These are phyloP conservation scores for Haliclona indistincta DNA, from an alignment of 37 sponge, comb jelly and placozoan genomes.

Conservation along the genomic window DNA sequence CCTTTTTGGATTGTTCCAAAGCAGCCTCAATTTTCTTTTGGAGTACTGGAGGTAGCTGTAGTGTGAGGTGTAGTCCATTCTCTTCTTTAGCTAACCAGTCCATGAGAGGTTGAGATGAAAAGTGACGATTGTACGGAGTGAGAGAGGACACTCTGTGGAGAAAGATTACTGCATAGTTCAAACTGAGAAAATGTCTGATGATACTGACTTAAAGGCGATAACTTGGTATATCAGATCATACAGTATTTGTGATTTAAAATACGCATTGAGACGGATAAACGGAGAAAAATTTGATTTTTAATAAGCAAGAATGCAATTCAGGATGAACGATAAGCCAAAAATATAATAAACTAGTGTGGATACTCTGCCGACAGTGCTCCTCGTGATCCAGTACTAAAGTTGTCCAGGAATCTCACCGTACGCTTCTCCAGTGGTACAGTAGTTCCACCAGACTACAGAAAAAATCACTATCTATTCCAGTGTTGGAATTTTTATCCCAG, in stretches of 20 bases:
- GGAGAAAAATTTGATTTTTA: too few relatives aligned
- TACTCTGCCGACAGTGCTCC: constrained; percentile 95
- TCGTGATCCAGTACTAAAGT: constrained; percentile 93
- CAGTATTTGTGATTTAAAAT: too few relatives aligned
- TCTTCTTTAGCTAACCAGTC: constrained; percentile 49
- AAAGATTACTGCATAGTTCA: constrained; percentile 87
- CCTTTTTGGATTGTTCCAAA: constrained; percentile 6
- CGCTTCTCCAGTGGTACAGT: constrained; percentile 93
- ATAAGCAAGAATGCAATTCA: too few relatives aligned
- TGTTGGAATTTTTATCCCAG: too few relatives aligned
- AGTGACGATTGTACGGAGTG: constrained; percentile 82
- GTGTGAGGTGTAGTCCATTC: neutral
- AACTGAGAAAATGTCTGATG: constrained; percentile 67
- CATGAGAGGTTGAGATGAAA: constrained; percentile 35
- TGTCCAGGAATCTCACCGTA: constrained; percentile 95
- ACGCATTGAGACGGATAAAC: too few relatives aligned
- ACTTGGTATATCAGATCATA: too few relatives aligned
- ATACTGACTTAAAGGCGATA: neutral
- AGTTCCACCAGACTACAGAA: constrained; percentile 90
- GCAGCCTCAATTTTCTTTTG: neutral
- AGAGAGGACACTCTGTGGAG: constrained; percentile 64
- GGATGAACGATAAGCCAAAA: too few relatives aligned
- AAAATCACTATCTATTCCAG: too few relatives aligned
- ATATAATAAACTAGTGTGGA: too few relatives aligned
- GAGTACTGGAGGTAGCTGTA: neutral